Base-by-base conservation (phyloP, 2,113 vertebrate species). In the Mormyrus iriodes region DNA sequence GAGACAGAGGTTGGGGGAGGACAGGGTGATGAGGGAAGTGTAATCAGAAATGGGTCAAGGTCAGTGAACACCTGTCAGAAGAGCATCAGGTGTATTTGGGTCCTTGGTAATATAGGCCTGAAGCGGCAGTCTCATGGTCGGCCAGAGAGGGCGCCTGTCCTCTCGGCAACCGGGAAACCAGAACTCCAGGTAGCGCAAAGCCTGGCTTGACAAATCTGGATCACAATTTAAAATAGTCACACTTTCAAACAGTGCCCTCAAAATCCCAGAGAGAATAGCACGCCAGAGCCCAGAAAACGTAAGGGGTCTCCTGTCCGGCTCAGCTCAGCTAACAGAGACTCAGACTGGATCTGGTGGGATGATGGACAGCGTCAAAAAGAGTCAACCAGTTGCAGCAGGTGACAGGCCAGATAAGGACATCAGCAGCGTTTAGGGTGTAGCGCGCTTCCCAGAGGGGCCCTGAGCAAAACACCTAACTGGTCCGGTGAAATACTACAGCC, bases 191-290 rank as follows among this genome's bases (percentile, higher is more conserved):
- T 55, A 83, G 35, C n/a, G 35, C 48, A 53, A 82, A 76, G 17
- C 58, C 49, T 53, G 35, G 85, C 61, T 49, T 79, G 85, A 76
- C 85, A 86, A 49, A 89, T 53, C 86, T 86, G 83, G 84, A 51
- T 89, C 88, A 61, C 79, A 9, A 42, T 89, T 61, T 85, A 89
- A 89, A 89, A 84, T 84, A 85, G 88, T n/a, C 21, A 13, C 46
- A 39, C 46, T 53, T 55, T 84, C 24, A 27, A 83, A 83, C 3
- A 10, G 39, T 19, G 88, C 49, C 88, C 42, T 58, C 88, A 58
- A 52, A 84, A 83, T 61, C 61, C 13, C 49, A 1, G 39, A 48
- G 39, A 39, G 76, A 61, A 21, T 9, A 44, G 8, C 9, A 5
- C 19, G n/a, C 15, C 31, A 58, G 27, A n/a, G 49, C 85, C 44